Base-by-base conservation (phyloP, 2,113 vertebrate species). In the Zosterops pallidus region DNA sequence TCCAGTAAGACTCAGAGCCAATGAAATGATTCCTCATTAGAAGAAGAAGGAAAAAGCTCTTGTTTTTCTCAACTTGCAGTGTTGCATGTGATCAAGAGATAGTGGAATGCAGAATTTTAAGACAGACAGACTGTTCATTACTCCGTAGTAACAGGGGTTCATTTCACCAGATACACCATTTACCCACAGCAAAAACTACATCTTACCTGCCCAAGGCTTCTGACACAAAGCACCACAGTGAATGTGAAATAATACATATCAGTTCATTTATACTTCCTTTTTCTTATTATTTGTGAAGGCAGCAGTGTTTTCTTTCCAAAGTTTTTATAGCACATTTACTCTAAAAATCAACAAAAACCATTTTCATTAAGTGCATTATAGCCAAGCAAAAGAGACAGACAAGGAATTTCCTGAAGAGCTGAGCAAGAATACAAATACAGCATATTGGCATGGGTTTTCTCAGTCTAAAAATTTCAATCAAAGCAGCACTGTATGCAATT, bases 391-490 rank as follows among this genome's bases (percentile, higher is more conserved):
- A 82, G 89, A 91, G 47, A 79, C 49, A 91, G 83, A 78, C 55
- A 81, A 87, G 62, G 75, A 87, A 85, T 83, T 94, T 96, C 87
- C 92, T 90, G 85, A 93, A 76, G 67, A 87, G 49, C 31, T 85
- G 46, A 94, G 37, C 67, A 93, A 68, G 91, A 94, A 94, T n/a
- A 90, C 35, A 92, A 86, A 74, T 52, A 86, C 20, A 76, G 59
- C 12, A 68, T 72, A 82, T 50, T 76, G 78, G 68, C 52, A 75
- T 1, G 3, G 17, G 22, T 64, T 77, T 88, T 6, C 1, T 85
- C 63, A 62, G 79, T 42, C 63, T 83, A 90, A 95, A 69, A 83
- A 90, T 86, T 93, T 92, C 42, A 86, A 42, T 86, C 64, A 92
- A 88, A 95, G 88, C 67, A 63, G 13, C 3, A 5, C 75, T 62